Base-by-base conservation (phyloP, 2,797 vertebrate genomes). In the Arrhamphus sclerolepis region DNA sequence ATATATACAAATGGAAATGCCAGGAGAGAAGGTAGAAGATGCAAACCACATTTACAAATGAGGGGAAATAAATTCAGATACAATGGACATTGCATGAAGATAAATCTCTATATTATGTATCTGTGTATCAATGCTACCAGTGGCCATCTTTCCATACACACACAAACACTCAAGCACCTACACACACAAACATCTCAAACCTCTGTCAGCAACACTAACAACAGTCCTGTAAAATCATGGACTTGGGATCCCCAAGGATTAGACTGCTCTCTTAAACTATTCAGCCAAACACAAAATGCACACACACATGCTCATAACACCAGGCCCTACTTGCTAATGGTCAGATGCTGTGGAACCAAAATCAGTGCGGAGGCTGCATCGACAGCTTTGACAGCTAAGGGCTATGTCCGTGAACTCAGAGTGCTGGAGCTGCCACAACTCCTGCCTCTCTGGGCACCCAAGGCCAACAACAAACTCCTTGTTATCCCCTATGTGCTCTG, bases 351-450 rank as follows among this genome's bases (percentile, higher is more conserved):
- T 77, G 70, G 78, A 85, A 86, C 77, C 72, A 79, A 78, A 86
- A 86, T 81, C 83, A 86, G 77, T 72, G 81, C 75, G 67, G 85
- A 89, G 88, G 88, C 88, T 78, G 87, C 84, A 77, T 83, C 75
- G 71, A 84, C 81, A 84, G 78, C 70, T 77, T 77, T 81, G 87
- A 90, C 89, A 89, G 92, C 92, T 93, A 57, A 90, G 78, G 91
- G 93, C 91, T 91, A 91, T 71, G 85, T 90, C 90, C 91, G 56
- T 93, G 92, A 93, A 93, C 92, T 91, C 76, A n/a, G 82, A 89
- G 87, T 66, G 66, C 77, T 62, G 47, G 78, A 82, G 86, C 85
- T 81, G 89, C 90, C 90, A 87, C 89, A 87, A 88, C 89, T 90
- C 66, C 80, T 85, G 87, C 84, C 89, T 92, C 91, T 91, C 63